Base-by-base conservation (phyloP, 2,888 invertebrate genomes). In the Eledone cirrhosa region DNA sequence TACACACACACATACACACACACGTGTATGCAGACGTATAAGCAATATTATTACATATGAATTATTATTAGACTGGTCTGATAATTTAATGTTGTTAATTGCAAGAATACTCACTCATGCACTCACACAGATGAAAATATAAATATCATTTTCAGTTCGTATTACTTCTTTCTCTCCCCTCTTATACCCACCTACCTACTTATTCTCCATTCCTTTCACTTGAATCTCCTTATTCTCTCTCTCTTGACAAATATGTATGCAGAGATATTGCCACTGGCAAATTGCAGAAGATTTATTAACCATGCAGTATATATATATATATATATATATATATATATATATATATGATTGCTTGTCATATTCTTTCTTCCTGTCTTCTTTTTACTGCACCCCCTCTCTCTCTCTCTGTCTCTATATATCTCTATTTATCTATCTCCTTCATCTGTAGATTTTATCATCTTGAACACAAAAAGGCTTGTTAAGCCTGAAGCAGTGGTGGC, bases 391-490 rank as follows among this genome's bases (percentile, higher is more conserved):
- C 41, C 41, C 41, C 3, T 41, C 5, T 41, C 1, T 41, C n/a
- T 41, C 41, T 41, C 41, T 41, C 41, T 41, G 41, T 41, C 41
- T 33, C 33, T 33, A 8, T 33, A 3, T 33, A 3, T 41, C 69
- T 41, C 11, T 41, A 27, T 29, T 31, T 67, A 19, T 67, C 33
- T 33, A 27, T 33, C 29, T 31, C 33, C 16, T 33, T 67, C 67
- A 27, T 67, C 67, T n/a, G 29, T 14, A 22, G 31, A 67, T 67
- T 31, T 72, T 31, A 72, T 72, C 72, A 33, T 41, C 72, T 72
- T 72, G 72, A 72, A 72, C 41, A 72, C 33, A 72, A 72, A 72
- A 72, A 41, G 72, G 33, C 72, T 72, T 72, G n/a, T 72, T n/a
- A 41, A 33, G 72, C 72, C 72, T 41, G 7, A 13, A 72, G 72